Evolutionary conservation across 2,888 invertebrate species (phyloP), one percentile per base, ranked within the genome.

Genomic region (Antheraea yamamai): DNA sequence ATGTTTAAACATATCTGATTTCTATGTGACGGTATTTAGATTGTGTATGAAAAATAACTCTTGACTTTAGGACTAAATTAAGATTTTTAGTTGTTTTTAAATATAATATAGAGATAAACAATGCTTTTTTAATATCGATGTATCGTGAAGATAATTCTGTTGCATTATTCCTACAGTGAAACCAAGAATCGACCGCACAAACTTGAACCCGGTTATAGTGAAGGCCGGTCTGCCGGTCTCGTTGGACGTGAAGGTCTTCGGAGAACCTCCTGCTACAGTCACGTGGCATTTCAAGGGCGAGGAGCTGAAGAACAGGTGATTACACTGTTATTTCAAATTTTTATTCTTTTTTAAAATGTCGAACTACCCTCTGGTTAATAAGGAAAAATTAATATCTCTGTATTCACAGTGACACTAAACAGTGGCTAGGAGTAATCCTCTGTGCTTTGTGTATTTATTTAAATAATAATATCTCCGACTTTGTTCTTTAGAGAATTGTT

Each of bases 221-320:
- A 99, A 99, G 91, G 97, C 97, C 78, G 99, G 99, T 64, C 96
- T 99, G 70, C 97, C 98, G 0, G 96, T 99, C 72, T 97, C 96
- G 39, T 94, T 99, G 77, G 98, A 99, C 89, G 96, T 99, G 51
- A 97, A 98, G 84, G 97, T 98, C 73, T 97, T 97, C 87, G 99
- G 99, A 78, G 99, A 99, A 92, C 99, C 99, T 12, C 97, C 98
- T 75, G 99, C 99, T 81, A 97, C 96, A 8, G 97, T 98, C 64
- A 97, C 97, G 20, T 99, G 99, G 99, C 95, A 95, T 82, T 97
- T 97, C 91, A 97, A 97, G 86, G 98, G 96, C 73, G 88, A 91
- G 80, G 96, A 97, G 82, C 83, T 97, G 61, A 88, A 89, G 79
- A 95, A 96, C 16, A 95, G 79, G 82, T 82, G 12, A 76, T 77